These are phyloP conservation scores for Melipona bicolor DNA, from an alignment of 2,888 invertebrate species.

Conservation along the genomic window DNA sequence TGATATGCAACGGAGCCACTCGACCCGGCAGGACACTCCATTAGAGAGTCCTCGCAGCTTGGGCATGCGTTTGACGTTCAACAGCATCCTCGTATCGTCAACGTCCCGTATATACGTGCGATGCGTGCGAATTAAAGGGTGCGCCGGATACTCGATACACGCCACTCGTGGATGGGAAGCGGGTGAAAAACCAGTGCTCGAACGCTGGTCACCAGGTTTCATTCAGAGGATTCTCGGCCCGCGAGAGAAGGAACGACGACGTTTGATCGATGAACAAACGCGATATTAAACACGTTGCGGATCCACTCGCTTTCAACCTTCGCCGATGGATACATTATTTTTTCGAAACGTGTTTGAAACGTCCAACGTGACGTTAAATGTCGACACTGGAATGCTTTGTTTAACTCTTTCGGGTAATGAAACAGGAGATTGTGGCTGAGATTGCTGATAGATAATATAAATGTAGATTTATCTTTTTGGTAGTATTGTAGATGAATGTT, in stretches of 20 bases:
- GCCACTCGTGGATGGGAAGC: constrained; percentile 12
- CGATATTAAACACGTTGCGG: background rate
- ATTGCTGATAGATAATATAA: too few species aligned
- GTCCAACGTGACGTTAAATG: too few species aligned
- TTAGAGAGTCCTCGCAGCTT: constrained; percentile 51
- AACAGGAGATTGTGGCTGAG: too few species aligned
- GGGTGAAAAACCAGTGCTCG: constrained; percentile 34
- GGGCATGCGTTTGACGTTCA: constrained; percentile 71
- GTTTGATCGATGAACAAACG: background rate
- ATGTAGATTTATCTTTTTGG: too few species aligned
- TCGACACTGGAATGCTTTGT: too few species aligned
- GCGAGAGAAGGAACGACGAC: background rate
- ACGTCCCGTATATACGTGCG: constrained; percentile 58
- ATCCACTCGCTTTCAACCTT: background rate
- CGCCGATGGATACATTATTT: background rate
- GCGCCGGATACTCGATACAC: constrained; percentile 35
- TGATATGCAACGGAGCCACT: constrained; percentile 50
- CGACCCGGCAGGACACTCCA: constrained; percentile 60
- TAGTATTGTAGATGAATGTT: too few species aligned
- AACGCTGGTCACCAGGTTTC: background rate
- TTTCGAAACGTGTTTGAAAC: too few species aligned
- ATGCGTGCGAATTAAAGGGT: constrained; percentile 44
- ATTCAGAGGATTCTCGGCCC: background rate
- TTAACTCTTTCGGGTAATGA: too few species aligned
- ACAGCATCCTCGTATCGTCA: constrained; percentile 69